Evolutionary conservation across 2,113 vertebrate species (phyloP), one percentile per base, ranked within the genome.

Genomic region (Cranoglanis bouderius): DNA sequence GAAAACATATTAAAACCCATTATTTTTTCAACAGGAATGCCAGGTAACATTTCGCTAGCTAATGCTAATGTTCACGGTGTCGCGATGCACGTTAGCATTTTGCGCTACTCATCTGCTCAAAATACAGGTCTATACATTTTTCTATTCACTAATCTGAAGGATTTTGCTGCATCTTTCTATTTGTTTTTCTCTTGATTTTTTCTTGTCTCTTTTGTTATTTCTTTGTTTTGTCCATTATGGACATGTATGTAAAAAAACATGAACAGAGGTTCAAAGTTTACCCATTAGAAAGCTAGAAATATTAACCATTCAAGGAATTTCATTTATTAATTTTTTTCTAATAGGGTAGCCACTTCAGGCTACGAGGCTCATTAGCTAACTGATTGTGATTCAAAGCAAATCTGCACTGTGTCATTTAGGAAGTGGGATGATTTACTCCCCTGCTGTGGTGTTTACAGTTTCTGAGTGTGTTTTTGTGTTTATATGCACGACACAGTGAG

Each of bases 371-470:
- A 83, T 83, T 83, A 83, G 55, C 55, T 61, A 40, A 83, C 81
- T 83, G 38, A 83, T 83, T 83, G 81, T 14, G 6, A 61, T 83
- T 59, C 81, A 83, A 83, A 83, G 35, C 32, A 43, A 61, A 83
- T 35, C 13, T 12, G 24, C 5, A 32, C 21, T 43, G 57, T 83
- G 81, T 35, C 81, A 61, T 83, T 61, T 83, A 61, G 21, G 9
- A 61, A 83, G 57, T 21, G 26, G 57, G 35, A 83, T 61, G 55
- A 83, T 83, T 83, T 83, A 83, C 55, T 83, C 21, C 24, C 81
- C 81, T 61, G 81, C 81, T 43, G 81, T 61, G 38, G 57, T 83
- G 81, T 83, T 83, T 83, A 57, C 80, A 83, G 55, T 61, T 43
- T 61, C 81, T 29, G 57, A 43, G 81, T 29, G 55, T 61, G 81